A percentile compares a stretch with the other conserved stretches of the same genome.
Conservation (phyloP, 1,140 invertebrate genomes). For the Monochamus saltuarius region DNA sequence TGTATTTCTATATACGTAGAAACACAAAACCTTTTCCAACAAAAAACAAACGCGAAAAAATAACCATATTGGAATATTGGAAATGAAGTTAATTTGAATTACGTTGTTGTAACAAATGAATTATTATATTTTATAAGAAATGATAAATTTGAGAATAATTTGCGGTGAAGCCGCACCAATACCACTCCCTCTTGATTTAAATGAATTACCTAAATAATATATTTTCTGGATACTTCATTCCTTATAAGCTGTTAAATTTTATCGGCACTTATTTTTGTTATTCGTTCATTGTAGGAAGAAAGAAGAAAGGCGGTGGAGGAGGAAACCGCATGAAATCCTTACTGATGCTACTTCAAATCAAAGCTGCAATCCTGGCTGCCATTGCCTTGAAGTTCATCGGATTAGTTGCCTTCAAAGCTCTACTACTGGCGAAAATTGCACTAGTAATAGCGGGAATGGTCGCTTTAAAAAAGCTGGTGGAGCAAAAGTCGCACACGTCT, state of each 20-base stretch:
- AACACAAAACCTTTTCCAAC: too few relatives aligned
- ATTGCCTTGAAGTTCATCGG: slow-evolving; percentile 74
- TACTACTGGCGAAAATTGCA: slow-evolving; percentile 78
- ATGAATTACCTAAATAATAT: too few relatives aligned
- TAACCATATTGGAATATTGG: too few relatives aligned
- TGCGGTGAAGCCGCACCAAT: too few relatives aligned
- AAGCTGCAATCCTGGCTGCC: slow-evolving; percentile 75
- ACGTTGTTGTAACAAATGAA: too few relatives aligned
- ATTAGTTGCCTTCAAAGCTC: slow-evolving; percentile 78
- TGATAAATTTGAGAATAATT: too few relatives aligned
- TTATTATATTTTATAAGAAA: too few relatives aligned
- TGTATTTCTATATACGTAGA: too few relatives aligned
- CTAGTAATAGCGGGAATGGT: slow-evolving; percentile 70
- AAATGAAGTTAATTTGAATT: too few relatives aligned
- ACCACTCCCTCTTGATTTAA: too few relatives aligned
- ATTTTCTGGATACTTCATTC: not conserved
- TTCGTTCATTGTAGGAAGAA: slow-evolving; percentile 21
- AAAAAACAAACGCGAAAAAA: too few relatives aligned
- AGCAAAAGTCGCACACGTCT: slow-evolving; percentile 64
- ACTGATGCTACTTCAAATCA: slow-evolving; percentile 73
- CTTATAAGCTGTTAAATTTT: not conserved
- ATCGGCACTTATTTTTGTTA: too few relatives aligned
- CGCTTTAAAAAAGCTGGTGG: slow-evolving; percentile 76
- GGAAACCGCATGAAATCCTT: slow-evolving; percentile 71
- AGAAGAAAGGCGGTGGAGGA: slow-evolving; percentile 45